Conservation (phyloP, 2,797 vertebrate species). For the Anabas testudineus region DNA sequence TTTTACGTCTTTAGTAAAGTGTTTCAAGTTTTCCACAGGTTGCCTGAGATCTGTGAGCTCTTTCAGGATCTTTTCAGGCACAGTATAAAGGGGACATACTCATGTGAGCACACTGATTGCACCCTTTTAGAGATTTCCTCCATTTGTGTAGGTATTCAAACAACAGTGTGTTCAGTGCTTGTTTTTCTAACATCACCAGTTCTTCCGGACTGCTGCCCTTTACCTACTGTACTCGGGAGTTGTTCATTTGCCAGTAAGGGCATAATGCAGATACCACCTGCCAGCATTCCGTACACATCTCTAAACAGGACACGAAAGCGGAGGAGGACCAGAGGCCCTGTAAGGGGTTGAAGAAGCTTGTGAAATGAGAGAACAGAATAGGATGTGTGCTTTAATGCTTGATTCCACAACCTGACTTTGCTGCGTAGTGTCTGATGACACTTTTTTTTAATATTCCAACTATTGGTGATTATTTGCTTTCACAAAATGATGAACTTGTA, state of each 20-base stretch:
- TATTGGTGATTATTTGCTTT: no score
- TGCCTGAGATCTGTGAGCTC: constrained; percentile 3
- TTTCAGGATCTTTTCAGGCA: no score
- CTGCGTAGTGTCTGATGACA: constrained; percentile 4
- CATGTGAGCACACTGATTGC: background rate
- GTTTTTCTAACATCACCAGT: constrained; percentile 10
- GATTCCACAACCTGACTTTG: background rate
- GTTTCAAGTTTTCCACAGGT: background rate
- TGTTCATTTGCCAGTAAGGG: constrained; percentile 20
- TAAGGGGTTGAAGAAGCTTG: constrained; percentile 12
- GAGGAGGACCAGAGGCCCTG: constrained; percentile 33
- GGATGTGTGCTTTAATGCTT: background rate
- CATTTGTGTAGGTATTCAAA: constrained; percentile 17
- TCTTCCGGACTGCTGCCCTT: constrained; percentile 28
- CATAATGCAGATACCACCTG: constrained; percentile 55
- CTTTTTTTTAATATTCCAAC: constrained; percentile 5
- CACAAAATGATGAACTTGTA: background rate
- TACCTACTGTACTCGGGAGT: constrained; percentile 15
- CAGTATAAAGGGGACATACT: background rate
- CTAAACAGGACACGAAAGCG: constrained; percentile 23
- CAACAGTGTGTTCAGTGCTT: constrained; percentile 7
- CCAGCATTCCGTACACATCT: constrained; percentile 23
- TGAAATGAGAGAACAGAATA: constrained; percentile 20
- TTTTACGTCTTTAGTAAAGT: background rate
- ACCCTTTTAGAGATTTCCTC: constrained; percentile 5